Evolutionary conservation across 2,797 vertebrate species (phyloP).

Genomic region (Nyctibius grandis): DNA sequence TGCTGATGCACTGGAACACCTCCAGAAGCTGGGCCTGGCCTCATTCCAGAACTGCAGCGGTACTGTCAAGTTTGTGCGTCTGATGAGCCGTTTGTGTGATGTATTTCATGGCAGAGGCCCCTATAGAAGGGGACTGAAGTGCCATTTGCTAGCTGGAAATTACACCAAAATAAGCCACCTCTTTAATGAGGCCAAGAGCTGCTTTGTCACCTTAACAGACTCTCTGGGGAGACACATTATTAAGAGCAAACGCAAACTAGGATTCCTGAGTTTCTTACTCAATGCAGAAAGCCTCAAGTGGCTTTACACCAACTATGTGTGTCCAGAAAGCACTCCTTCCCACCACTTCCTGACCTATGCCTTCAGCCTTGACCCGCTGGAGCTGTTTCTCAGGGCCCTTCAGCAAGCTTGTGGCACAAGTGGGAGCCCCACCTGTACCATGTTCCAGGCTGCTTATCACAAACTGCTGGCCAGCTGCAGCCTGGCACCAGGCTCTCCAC

Average conservation of each 20-base stretch:
- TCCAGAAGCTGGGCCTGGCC: slow-evolving; percentile 43
- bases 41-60: slow-evolving; percentile 49
- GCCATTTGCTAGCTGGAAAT: slow-evolving; percentile 4
- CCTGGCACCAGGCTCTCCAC: not conserved
- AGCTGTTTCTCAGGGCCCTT: slow-evolving; percentile 52
- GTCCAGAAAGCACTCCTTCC: not conserved
- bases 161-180: slow-evolving; percentile 38
- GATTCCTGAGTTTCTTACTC: slow-evolving; percentile 66
- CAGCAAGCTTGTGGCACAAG: not conserved
- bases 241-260: slow-evolving; percentile 60
- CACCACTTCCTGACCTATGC: not conserved
- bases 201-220: slow-evolving; percentile 49
- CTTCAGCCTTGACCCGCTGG: slow-evolving; percentile 56
- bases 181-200: slow-evolving; percentile 52
- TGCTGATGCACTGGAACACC: slow-evolving; percentile 37
- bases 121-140: slow-evolving; percentile 9
- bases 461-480: slow-evolving; percentile 31
- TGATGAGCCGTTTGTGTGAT: slow-evolving; percentile 42
- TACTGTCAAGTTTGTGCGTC: slow-evolving; percentile 52
- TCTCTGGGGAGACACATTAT: slow-evolving; percentile 28
- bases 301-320: slow-evolving; percentile 24
- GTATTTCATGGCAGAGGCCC: slow-evolving; percentile 31
- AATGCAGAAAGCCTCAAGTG: slow-evolving; percentile 64
- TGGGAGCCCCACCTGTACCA: slow-evolving; percentile 22
- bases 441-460: slow-evolving; percentile 58